phyloP scores from a whole-genome alignment of 2,888 invertebrate species.

The Nomada fucata region DNA sequence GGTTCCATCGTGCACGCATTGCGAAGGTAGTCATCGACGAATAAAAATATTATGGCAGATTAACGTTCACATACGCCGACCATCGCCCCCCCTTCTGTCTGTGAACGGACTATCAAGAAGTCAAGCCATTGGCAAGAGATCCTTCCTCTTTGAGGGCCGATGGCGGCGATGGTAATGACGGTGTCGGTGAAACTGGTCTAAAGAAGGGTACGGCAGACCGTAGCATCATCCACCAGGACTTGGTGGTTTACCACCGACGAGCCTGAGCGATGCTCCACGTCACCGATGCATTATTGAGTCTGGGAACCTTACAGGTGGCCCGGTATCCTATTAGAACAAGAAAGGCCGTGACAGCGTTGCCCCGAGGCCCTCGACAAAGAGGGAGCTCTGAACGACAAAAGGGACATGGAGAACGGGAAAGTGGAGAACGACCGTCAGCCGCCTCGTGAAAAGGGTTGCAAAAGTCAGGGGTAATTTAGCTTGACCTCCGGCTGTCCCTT shows the following conservation, averaged over 20 bases:
- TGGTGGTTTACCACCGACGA: constrained; percentile 71
- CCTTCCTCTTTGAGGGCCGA: constrained; percentile 16
- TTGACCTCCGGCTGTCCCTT: constrained; percentile 50
- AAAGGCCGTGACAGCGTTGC: constrained; percentile 63
- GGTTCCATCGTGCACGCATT: neutral
- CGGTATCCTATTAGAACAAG: constrained; percentile 75
- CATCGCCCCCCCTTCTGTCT: neutral
- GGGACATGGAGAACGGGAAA: constrained; percentile 39
- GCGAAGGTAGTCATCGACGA: constrained; percentile 39
- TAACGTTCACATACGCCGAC: constrained; percentile 59
- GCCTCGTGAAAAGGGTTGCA: constrained; percentile 43
- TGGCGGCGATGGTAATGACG: constrained; percentile 43
- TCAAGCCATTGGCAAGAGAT: constrained; percentile 45
- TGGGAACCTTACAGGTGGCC: constrained; percentile 82
- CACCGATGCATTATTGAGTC: constrained; percentile 82
- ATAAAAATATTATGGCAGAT: constrained; percentile 73
- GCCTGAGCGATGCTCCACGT: constrained; percentile 73
- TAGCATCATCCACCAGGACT: constrained; percentile 65
- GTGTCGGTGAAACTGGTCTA: constrained; percentile 62
- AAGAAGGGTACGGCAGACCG: constrained; percentile 59
- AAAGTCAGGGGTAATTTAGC: constrained; percentile 57
- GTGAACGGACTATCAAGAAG: constrained; percentile 58
- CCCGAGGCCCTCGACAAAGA: constrained; percentile 53
- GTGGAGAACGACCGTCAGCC: constrained; percentile 32
- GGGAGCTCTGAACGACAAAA: constrained; percentile 42